These are phyloP conservation scores for Erpetoichthys calabaricus DNA, from an alignment of 2,797 vertebrate species.

Conservation along the genomic window DNA sequence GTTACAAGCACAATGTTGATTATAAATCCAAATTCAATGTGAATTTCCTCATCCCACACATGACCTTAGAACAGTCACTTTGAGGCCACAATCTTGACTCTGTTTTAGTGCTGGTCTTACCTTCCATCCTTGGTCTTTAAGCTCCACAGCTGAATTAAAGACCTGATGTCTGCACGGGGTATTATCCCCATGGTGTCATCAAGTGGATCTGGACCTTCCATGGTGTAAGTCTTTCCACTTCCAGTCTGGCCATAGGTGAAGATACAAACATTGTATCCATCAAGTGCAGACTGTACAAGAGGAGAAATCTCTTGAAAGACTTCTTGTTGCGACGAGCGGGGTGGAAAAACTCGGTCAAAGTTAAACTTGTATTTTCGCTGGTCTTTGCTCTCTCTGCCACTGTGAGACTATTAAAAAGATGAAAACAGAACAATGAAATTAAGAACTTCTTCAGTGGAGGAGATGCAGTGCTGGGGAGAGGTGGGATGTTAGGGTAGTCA, in stretches of 20 bases:
- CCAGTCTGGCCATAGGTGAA: slow-evolving; percentile 85
- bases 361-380: slow-evolving; percentile 66
- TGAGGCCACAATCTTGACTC: too few relatives aligned
- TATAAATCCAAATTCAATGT: too few relatives aligned
- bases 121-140: slow-evolving; percentile 66
- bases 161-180: slow-evolving; percentile 65
- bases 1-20: too few relatives aligned
- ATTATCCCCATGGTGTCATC: slow-evolving; percentile 55
- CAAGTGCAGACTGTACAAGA: slow-evolving; percentile 74
- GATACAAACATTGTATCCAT: slow-evolving; percentile 82
- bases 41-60: too few relatives aligned
- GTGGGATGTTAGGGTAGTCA: background rate
- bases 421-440: background rate
- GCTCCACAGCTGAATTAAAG: slow-evolving; percentile 47
- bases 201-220: slow-evolving; percentile 59
- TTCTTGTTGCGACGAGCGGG: slow-evolving; percentile 47
- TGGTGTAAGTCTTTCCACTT: slow-evolving; percentile 81
- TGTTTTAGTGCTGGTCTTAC: slow-evolving; percentile 15
- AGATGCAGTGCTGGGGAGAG: background rate
- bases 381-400: slow-evolving; percentile 47
- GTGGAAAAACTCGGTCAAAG: slow-evolving; percentile 73
- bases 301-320: slow-evolving; percentile 79
- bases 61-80: too few relatives aligned
- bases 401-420: slow-evolving; percentile 48
- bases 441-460: background rate